A percentile compares a stretch with the other conserved stretches of the same genome.
phyloP scores from a whole-genome alignment of 2,797 vertebrate genomes.

The Acanthurus tractus region DNA sequence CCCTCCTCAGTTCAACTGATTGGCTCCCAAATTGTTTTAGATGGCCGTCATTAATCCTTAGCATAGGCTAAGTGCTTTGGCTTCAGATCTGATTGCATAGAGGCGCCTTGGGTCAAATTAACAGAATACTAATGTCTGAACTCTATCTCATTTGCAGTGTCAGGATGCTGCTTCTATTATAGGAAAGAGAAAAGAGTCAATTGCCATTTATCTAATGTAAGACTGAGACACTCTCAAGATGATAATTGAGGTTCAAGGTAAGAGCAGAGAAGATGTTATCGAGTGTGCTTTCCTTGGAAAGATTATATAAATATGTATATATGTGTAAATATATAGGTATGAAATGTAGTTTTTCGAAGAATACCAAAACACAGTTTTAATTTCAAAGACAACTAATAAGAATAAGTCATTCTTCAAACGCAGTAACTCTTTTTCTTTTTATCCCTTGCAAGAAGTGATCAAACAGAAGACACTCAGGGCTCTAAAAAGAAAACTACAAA shows the following conservation, averaged over 20 bases:
- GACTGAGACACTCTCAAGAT: conserved; percentile 76
- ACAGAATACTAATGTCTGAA: conserved; percentile 87
- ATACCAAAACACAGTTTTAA: conserved; percentile 27
- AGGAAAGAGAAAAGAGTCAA: conserved; percentile 77
- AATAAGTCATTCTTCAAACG: conserved; percentile 5
- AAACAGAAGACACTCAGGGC: conserved; percentile 7
- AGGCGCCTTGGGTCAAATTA: conserved; percentile 95
- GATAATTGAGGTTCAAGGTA: conserved; percentile 86
- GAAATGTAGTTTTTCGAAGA: conserved; percentile 38
- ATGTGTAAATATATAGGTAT: conserved; percentile 34
- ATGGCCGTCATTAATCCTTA: conserved; percentile 99
- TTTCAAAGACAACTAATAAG: conserved; percentile 44
- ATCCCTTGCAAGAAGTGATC: conserved; percentile 16
- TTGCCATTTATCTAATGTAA: conserved; percentile 82
- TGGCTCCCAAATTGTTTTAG: conserved; percentile 99
- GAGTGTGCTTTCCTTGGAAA: conserved; percentile 50
- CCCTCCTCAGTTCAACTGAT: conserved; percentile 99
- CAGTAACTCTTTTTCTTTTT: conserved; percentile 14
- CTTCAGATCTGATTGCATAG: conserved; percentile 94
- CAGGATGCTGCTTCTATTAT: conserved; percentile 83
- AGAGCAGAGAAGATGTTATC: conserved; percentile 57
- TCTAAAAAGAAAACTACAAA: conserved; percentile 23
- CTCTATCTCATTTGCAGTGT: conserved; percentile 85
- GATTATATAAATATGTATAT: conserved; percentile 43
- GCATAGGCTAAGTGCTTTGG: conserved; percentile 95